Base-by-base conservation (phyloP, 2,797 vertebrate species). In the Arctocebus calabarensis region DNA sequence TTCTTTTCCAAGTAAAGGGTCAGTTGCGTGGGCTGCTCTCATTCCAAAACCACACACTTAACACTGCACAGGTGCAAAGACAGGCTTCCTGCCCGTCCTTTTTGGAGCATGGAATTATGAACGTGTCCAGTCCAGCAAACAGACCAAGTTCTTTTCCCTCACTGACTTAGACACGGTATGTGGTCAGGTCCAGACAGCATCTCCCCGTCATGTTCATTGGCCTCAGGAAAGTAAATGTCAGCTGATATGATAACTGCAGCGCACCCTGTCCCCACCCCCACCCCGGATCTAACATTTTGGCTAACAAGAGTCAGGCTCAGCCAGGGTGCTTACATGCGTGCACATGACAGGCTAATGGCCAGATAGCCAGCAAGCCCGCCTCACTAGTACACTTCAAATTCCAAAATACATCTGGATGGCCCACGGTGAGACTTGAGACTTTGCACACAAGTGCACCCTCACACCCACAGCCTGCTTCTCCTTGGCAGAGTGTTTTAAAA, bases 351-450 rank as follows among this genome's bases (percentile, higher is more conserved):
- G 59, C 25, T 74, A 22, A 71, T 32, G 20, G 23, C 3, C 45
- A 64, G 66, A 43, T 34, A 29, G 22, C 34, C 57, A 16, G 43
- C 1, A 43, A 84, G 57, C 34, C 59, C 57, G 57, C 23, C 34
- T 25, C 14, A 9, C 52, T 8, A 34, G 22, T 22, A 12, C 6
- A 34, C 12, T 8, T 34, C 20, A 57, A 57, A 81, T 81, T 25
- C 55, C 66, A 45, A 19, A 45, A 2, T 7, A 16, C 8, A 1
- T 10, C 45, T 12, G 0, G 1, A 5, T 2, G 20, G 55, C 20
- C 20, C 29, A 34, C 0, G 20, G 19, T 17, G 12, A 57, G 27
- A 34, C 34, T 59, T 40, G 34, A 29, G 0, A 2, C 43, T 55
- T 62, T 7, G 23, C 23, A 32, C 4, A 9, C 17, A 5, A 20